A percentile compares a stretch with the other conserved stretches of the same genome.
These are phyloP conservation scores for Microtus oregoni DNA, from an alignment of 2,113 vertebrate genomes.

Conservation along the genomic window DNA sequence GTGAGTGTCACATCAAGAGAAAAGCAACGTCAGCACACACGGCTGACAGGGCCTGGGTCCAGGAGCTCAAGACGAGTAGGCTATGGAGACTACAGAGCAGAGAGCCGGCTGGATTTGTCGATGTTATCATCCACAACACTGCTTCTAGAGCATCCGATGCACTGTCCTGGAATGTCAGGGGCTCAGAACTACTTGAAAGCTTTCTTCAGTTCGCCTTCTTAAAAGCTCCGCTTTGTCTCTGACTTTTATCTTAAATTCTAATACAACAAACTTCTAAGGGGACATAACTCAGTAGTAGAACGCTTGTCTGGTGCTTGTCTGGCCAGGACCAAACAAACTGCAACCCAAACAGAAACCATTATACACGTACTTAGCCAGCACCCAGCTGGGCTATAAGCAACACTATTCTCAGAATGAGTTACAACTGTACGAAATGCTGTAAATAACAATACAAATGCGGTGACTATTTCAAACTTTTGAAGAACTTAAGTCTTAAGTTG, in stretches of 20 bases:
- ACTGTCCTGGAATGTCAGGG: neutral
- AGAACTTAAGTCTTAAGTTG: neutral
- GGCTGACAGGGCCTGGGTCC: neutral
- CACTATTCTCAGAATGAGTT: neutral
- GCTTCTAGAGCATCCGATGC: neutral
- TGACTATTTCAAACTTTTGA: neutral
- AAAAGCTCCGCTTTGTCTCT: neutral
- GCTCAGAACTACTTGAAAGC: neutral
- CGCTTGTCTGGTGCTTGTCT: neutral
- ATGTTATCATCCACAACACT: neutral
- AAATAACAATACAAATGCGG: neutral
- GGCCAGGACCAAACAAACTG: neutral
- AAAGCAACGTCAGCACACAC: neutral
- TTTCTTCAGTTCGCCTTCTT: neutral
- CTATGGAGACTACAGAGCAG: accelerated
- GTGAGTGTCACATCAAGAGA: neutral
- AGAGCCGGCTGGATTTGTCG: neutral
- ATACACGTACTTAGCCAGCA: accelerated
- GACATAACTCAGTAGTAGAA: neutral
- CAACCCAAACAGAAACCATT: neutral
- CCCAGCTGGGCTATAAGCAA: neutral
- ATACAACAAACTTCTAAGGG: slow-evolving; percentile 27
- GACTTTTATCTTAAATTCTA: slow-evolving; percentile 16
- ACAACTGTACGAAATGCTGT: neutral
- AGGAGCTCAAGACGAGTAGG: neutral